Conservation (phyloP, 2,113 vertebrate genomes). For the Ariopsis seemanni region DNA sequence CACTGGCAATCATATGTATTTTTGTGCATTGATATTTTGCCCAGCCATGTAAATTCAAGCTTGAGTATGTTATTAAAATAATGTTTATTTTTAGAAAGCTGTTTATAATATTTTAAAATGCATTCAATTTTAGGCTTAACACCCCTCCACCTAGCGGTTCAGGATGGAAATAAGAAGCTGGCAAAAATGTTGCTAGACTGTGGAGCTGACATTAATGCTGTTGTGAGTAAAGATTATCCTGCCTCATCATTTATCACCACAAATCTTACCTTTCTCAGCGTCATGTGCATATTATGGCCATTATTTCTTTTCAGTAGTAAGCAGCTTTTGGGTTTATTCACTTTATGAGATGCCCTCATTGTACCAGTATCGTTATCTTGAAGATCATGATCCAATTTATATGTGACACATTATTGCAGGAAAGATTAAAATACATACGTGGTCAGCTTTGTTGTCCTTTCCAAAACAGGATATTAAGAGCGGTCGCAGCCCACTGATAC, state of each 20-base stretch:
- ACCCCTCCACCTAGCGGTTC: slow-evolving; percentile 82
- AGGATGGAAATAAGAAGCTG: slow-evolving; percentile 66
- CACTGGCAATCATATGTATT: background rate
- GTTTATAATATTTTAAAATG: background rate
- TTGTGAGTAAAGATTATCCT: slow-evolving; percentile 71
- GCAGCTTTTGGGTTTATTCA: background rate
- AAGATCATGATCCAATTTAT: background rate
- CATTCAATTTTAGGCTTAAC: slow-evolving; percentile 75
- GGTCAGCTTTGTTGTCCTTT: background rate
- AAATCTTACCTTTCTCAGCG: background rate
- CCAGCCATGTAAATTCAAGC: background rate
- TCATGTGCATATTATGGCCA: background rate
- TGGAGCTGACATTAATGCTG: slow-evolving; percentile 81
- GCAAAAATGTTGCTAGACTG: slow-evolving; percentile 74
- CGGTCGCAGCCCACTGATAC: slow-evolving; percentile 83
- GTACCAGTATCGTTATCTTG: background rate
- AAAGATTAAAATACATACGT: background rate
- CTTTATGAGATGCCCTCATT: background rate
- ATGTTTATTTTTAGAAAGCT: background rate
- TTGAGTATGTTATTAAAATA: background rate
- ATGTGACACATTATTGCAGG: background rate
- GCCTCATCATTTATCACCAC: background rate
- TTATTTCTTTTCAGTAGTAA: background rate
- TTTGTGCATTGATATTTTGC: background rate
- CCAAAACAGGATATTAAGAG: slow-evolving; percentile 83